These are phyloP conservation scores for Parazoanthus atlanticus DNA, from an alignment of 92 coral and sea anemone genomes.

Conservation along the genomic window DNA sequence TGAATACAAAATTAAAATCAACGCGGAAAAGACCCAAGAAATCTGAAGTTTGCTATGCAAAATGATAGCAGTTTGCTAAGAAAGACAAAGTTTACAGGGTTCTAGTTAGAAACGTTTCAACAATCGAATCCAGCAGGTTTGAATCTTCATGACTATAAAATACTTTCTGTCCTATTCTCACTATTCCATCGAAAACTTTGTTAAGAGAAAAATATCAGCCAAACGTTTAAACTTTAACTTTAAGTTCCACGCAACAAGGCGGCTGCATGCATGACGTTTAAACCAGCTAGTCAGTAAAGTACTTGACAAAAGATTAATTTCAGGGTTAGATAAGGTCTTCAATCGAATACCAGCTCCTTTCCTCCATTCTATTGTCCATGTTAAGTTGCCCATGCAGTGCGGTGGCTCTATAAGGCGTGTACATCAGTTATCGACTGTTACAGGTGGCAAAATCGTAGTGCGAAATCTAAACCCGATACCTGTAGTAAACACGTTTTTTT, in stretches of 20 bases:
- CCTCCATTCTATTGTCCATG: background rate
- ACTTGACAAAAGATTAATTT: background rate
- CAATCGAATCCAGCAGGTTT: background rate
- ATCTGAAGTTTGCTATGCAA: background rate
- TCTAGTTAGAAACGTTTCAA: no score
- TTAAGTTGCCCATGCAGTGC: background rate
- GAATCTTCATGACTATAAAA: background rate
- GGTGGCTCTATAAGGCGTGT: background rate
- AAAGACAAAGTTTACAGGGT: background rate
- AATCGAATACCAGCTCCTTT: background rate
- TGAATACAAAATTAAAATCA: background rate
- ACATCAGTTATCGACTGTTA: background rate
- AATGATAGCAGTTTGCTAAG: no score
- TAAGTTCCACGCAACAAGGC: no score
- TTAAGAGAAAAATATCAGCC: background rate
- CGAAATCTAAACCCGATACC: background rate
- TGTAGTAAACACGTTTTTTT: conserved; percentile 8
- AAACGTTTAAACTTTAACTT: no score
- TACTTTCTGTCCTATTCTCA: background rate
- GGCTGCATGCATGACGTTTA: background rate
- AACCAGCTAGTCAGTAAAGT: background rate
- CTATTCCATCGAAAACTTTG: background rate
- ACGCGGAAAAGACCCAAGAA: background rate
- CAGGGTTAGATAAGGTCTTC: background rate
- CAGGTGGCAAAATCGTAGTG: conserved; percentile 7